A percentile compares a stretch with the other conserved stretches of the same genome.
Evolutionary conservation across 2,888 invertebrate species (phyloP).

Genomic region (Poecilobothrus nobilitatus): DNA sequence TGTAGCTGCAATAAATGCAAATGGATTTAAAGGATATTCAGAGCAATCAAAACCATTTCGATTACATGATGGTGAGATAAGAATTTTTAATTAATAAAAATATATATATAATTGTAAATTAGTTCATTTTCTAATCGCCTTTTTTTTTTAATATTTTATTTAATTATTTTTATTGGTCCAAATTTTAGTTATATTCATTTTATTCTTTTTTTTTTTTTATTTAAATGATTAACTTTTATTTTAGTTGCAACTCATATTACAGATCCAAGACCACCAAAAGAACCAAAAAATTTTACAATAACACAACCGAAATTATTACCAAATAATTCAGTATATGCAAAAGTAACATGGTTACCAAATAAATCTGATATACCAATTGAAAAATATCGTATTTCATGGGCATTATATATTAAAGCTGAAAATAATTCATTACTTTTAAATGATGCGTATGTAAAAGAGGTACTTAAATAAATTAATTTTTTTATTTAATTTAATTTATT

Average conservation of each 20-base stretch:
- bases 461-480: slow-evolving; percentile 21
- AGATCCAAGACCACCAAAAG: slow-evolving; percentile 41
- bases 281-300: slow-evolving; percentile 37
- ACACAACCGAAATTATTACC: slow-evolving; percentile 21
- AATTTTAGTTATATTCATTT: slow-evolving; percentile 18
- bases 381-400: slow-evolving; percentile 68
- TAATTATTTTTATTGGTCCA: not conserved
- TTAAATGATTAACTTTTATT: slow-evolving; percentile 18
- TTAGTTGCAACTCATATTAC: slow-evolving; percentile 20
- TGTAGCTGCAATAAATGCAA: slow-evolving; percentile 64
- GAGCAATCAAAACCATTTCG: slow-evolving; percentile 53
- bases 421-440: slow-evolving; percentile 37
- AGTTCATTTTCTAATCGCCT: too few relatives aligned
- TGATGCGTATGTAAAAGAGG: slow-evolving; percentile 38
- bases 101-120: too few relatives aligned
- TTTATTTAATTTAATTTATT: not conserved
- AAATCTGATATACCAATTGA: slow-evolving; percentile 62
- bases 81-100: not conserved
- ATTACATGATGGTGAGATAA: slow-evolving; percentile 36
- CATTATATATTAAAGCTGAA: slow-evolving; percentile 53
- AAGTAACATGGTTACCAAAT: slow-evolving; percentile 61
- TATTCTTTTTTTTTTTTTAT: slow-evolving; percentile 22
- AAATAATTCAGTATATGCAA: slow-evolving; percentile 49
- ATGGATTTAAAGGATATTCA: slow-evolving; percentile 65
- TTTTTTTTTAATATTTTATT: not conserved